Percentiles rank a stretch among this genome's conserved stretches.
These are phyloP conservation scores for Siniperca obscura DNA, from an alignment of 2,797 vertebrate species.

Conservation along the genomic window DNA sequence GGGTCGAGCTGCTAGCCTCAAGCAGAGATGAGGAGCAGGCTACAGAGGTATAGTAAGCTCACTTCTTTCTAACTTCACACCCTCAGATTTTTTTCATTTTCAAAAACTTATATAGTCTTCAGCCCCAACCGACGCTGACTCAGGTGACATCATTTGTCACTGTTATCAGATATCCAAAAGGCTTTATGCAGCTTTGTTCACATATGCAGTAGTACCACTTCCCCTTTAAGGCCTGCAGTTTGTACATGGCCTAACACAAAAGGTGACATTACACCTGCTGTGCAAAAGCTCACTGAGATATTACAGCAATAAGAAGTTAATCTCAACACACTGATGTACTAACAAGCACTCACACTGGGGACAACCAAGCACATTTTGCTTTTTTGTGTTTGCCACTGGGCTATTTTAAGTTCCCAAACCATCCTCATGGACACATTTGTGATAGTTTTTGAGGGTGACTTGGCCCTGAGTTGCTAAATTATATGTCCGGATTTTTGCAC, in stretches of 20 bases:
- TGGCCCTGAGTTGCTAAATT: neutral
- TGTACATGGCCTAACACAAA: conserved; percentile 2
- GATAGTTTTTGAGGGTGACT: neutral
- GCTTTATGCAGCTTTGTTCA: neutral
- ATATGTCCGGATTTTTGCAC: neutral
- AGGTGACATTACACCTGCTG: conserved; percentile 3
- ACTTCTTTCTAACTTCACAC: too few relatives aligned
- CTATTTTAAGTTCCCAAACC: conserved; percentile 2
- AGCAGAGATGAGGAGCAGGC: neutral
- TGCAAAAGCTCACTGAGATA: conserved; percentile 20
- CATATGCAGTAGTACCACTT: neutral
- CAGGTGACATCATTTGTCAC: neutral
- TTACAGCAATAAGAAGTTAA: neutral
- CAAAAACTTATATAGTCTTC: neutral
- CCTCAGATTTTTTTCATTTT: too few relatives aligned
- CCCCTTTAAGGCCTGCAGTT: neutral
- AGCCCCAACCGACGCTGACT: neutral
- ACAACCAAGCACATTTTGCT: neutral
- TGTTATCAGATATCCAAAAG: neutral
- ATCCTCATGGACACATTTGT: neutral
- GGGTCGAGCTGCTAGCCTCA: neutral
- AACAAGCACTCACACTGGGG: neutral
- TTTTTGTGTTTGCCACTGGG: neutral
- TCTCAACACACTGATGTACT: neutral
- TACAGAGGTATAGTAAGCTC: too few relatives aligned